Evolutionary conservation across 1,140 invertebrate species (phyloP).

Genomic region (Sipha flava): DNA sequence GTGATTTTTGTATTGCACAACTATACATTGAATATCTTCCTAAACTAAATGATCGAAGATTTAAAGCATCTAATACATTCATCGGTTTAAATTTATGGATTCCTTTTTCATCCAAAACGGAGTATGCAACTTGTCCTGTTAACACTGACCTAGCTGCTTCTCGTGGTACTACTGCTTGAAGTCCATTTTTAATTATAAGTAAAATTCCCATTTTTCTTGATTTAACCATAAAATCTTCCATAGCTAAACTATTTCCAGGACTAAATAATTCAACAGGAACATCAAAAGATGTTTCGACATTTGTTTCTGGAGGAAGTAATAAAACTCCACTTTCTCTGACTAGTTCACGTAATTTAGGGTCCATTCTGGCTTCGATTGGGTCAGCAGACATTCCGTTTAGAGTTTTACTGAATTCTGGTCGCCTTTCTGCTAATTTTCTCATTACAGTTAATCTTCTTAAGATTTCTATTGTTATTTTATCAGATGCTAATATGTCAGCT

Average conservation of each 20-base stretch:
- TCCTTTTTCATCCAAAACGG: constrained; percentile 65
- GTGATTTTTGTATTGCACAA: constrained; percentile 4
- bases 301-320: constrained; percentile 57
- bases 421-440: constrained; percentile 58
- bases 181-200: constrained; percentile 63
- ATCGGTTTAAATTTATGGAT: constrained; percentile 66
- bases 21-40: constrained; percentile 44
- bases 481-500: constrained; percentile 50
- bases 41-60: constrained; percentile 53
- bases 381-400: constrained; percentile 54
- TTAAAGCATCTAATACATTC: constrained; percentile 61
- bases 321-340: constrained; percentile 61
- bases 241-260: constrained; percentile 59
- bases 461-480: constrained; percentile 56
- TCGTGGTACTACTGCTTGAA: constrained; percentile 67
- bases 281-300: constrained; percentile 51
- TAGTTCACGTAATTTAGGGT: constrained; percentile 58
- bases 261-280: constrained; percentile 57
- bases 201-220: constrained; percentile 48
- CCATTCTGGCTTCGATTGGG: constrained; percentile 55
- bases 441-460: constrained; percentile 63
- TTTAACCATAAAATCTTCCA: constrained; percentile 62
- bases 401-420: constrained; percentile 53
- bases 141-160: constrained; percentile 63
- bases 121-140: constrained; percentile 65